These are phyloP conservation scores for Chaenodraco wilsoni DNA, from an alignment of 2,797 vertebrate species.

Conservation along the genomic window DNA sequence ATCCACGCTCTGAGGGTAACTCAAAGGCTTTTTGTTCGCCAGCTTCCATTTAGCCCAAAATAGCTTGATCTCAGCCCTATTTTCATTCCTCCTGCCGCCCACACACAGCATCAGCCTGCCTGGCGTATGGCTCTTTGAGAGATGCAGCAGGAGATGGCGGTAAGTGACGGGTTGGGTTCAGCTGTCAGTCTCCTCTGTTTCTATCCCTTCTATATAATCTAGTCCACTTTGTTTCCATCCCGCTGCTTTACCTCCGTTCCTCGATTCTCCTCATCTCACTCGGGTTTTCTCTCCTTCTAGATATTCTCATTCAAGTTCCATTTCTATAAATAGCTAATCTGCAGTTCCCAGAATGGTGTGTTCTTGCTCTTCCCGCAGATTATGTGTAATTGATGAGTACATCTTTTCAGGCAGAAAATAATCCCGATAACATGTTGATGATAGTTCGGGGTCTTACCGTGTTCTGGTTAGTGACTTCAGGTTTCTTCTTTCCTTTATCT, in stretches of 20 bases:
- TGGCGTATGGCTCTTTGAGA: conserved; percentile 63
- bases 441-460: background rate
- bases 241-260: background rate
- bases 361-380: conserved; percentile 3
- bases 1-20: conserved; percentile 75
- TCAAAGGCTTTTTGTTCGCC: conserved; percentile 81
- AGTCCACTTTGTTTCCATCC: conserved; percentile 13
- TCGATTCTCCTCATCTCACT: background rate
- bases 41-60: conserved; percentile 80
- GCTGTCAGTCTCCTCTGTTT: conserved; percentile 49
- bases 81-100: conserved; percentile 76
- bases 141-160: conserved; percentile 54
- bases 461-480: background rate
- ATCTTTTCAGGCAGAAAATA: background rate
- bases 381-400: background rate
- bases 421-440: background rate
- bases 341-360: background rate
- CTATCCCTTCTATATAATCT: conserved; percentile 33
- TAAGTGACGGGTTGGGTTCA: conserved; percentile 32
- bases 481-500: background rate
- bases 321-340: conserved; percentile 12
- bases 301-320: conserved; percentile 24
- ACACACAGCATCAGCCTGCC: conserved; percentile 70
- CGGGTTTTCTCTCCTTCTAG: conserved; percentile 17
- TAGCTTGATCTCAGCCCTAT: conserved; percentile 80